Conservation (phyloP, 2,113 vertebrate genomes). For the Ploceus nigricollis region DNA sequence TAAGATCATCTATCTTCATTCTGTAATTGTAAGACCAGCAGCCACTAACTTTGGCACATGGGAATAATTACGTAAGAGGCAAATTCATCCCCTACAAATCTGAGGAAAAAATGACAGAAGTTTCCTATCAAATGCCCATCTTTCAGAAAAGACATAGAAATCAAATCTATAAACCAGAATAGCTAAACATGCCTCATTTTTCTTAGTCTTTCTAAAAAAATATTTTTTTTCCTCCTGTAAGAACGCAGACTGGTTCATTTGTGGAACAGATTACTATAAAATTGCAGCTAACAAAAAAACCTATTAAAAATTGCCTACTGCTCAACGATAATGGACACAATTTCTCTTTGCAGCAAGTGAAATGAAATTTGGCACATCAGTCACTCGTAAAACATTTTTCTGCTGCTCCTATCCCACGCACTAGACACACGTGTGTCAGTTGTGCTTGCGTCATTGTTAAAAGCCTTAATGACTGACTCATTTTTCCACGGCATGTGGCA, state of each 20-base stretch:
- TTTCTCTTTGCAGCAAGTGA: not conserved
- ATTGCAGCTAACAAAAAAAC: not conserved
- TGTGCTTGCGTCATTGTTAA: not conserved
- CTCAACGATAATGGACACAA: not conserved
- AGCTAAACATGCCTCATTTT: not conserved
- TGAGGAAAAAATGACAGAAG: not conserved
- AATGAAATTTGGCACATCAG: not conserved
- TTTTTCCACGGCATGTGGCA: not conserved
- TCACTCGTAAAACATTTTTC: accelerated
- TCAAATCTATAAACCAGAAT: not conserved
- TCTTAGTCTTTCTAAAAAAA: not conserved
- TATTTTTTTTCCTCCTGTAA: not conserved
- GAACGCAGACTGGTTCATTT: not conserved
- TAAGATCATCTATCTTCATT: not conserved
- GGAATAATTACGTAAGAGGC: not conserved
- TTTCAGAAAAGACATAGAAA: not conserved
- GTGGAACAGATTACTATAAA: not conserved
- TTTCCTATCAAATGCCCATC: not conserved
- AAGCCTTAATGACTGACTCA: slow-evolving; percentile 39
- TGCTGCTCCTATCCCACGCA: not conserved
- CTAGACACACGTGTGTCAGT: not conserved
- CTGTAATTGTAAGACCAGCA: not conserved
- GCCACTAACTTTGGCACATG: not conserved
- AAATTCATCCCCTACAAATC: not conserved
- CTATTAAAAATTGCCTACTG: not conserved